Evolutionary conservation across 2,797 vertebrate species (phyloP).

Genomic region (Cottoperca gobio): DNA sequence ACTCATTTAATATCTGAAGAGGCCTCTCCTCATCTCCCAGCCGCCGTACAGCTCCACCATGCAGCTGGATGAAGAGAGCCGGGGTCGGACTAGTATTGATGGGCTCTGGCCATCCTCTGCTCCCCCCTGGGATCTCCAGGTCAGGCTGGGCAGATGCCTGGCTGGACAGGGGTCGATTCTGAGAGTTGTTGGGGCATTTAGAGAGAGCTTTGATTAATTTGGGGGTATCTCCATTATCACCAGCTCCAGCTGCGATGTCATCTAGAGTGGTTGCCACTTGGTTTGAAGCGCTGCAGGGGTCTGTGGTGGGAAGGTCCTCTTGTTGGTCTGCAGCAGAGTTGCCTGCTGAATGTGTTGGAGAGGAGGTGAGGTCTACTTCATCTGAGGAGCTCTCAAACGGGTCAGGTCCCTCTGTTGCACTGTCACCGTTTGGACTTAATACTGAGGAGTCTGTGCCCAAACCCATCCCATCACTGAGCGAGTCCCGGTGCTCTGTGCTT

Average conservation of each 20-base stretch:
- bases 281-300: constrained; percentile 27
- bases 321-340: constrained; percentile 51
- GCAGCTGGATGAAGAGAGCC: constrained; percentile 90
- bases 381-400: constrained; percentile 90
- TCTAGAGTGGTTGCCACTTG: constrained; percentile 29
- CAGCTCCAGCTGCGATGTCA: background rate
- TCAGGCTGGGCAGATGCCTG: constrained; percentile 62
- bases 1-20: constrained; percentile 91
- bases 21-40: constrained; percentile 90
- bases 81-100: constrained; percentile 65
- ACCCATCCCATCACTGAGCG: constrained; percentile 70
- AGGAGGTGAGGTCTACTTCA: constrained; percentile 84
- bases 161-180: constrained; percentile 67
- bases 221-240: constrained; percentile 9
- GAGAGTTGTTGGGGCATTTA: constrained; percentile 73
- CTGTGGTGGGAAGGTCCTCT: constrained; percentile 19
- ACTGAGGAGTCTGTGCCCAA: constrained; percentile 83
- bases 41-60: constrained; percentile 89
- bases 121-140: constrained; percentile 44
- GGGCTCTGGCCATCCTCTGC: constrained; percentile 56
- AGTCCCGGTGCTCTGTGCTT: constrained; percentile 64
- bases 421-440: constrained; percentile 85
- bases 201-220: constrained; percentile 45
- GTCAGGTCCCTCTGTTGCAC: constrained; percentile 87
- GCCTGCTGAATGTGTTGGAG: constrained; percentile 59